phyloP scores from a whole-genome alignment of 1,140 invertebrate genomes.

The Meteorus sp. region DNA sequence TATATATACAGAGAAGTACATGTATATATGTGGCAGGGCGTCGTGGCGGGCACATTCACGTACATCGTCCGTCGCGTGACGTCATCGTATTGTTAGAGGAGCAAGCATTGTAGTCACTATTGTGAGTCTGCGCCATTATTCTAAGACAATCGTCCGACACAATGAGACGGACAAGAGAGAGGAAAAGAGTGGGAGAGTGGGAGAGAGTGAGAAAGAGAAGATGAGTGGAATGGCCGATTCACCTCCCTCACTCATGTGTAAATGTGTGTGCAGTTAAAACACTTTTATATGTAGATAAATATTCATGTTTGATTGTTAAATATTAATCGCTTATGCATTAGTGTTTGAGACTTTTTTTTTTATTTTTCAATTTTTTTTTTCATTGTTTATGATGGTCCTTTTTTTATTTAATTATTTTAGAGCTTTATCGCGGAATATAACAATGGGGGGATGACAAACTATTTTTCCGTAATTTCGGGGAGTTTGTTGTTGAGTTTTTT shows the following conservation, averaged over 20 bases:
- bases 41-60: conserved; percentile 53
- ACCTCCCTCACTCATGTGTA: conserved; percentile 35
- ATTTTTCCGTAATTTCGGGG: too few species aligned
- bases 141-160: conserved; percentile 62
- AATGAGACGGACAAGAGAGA: conserved; percentile 57
- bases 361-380: too few species aligned
- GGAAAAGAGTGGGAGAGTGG: conserved; percentile 55
- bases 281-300: too few species aligned
- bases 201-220: conserved; percentile 41
- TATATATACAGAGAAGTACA: conserved; percentile 27
- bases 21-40: conserved; percentile 36
- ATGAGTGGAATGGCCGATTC: conserved; percentile 56
- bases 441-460: too few species aligned
- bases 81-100: conserved; percentile 62
- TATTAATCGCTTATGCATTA: not conserved
- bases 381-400: too few species aligned
- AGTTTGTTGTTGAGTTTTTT: too few species aligned
- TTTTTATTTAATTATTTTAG: too few species aligned
- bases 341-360: too few species aligned
- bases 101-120: conserved; percentile 62
- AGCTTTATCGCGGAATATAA: too few species aligned
- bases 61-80: conserved; percentile 52
- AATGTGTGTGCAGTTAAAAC: conserved; percentile 3
- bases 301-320: conserved; percentile 2
- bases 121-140: conserved; percentile 61